Conservation (phyloP, 2,113 vertebrate species). For the Rhegmatorhina hoffmannsi region DNA sequence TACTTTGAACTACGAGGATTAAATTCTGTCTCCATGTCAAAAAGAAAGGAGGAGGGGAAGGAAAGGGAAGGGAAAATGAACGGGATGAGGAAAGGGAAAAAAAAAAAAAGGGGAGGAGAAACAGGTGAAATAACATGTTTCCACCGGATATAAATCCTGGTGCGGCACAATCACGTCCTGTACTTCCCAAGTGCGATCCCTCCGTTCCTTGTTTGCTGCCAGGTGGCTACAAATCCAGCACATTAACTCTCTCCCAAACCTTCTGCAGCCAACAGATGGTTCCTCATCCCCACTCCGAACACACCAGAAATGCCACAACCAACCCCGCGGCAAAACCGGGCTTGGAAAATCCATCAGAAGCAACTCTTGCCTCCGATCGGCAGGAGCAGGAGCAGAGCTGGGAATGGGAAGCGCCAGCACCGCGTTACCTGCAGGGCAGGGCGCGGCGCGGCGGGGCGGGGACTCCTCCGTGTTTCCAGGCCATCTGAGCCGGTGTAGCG, state of each 20-base stretch:
- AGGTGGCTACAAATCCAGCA: neutral
- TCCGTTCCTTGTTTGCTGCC: neutral
- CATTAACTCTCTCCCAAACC: neutral
- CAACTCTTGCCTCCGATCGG: fast-evolving
- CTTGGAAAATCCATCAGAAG: fast-evolving
- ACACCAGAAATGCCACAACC: fast-evolving
- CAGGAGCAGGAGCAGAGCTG: neutral
- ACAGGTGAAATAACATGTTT: neutral
- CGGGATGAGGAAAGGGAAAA: too few relatives aligned
- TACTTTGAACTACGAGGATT: neutral
- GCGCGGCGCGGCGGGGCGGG: neutral
- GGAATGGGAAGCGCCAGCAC: neutral
- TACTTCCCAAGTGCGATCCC: neutral
- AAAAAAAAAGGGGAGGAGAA: too few relatives aligned
- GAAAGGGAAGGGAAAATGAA: too few relatives aligned
- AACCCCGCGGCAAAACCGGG: fast-evolving
- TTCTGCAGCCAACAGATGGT: neutral
- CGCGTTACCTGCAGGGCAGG: neutral
- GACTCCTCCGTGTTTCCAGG: neutral
- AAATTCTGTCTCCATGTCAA: neutral
- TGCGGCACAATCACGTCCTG: neutral
- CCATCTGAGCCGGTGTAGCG: neutral
- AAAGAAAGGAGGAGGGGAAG: too few relatives aligned
- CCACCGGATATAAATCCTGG: neutral
- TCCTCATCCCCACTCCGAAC: fast-evolving